phyloP scores from a whole-genome alignment of 2,797 vertebrate genomes.

The Betta splendens region DNA sequence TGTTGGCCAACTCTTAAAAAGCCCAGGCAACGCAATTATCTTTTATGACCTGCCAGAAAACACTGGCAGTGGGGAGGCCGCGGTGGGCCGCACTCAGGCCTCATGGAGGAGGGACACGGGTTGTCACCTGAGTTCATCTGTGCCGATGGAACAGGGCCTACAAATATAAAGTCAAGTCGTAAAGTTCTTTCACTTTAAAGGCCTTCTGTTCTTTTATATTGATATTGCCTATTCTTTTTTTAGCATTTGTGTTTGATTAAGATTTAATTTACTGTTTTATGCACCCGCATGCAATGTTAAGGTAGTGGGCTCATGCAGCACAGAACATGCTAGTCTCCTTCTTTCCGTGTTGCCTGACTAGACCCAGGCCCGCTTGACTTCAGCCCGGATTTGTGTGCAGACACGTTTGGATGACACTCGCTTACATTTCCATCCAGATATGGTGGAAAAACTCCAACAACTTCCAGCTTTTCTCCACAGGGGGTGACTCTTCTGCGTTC shows the following conservation, averaged over 20 bases:
- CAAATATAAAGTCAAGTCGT: constrained; percentile 13
- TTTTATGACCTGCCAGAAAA: constrained; percentile 86
- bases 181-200: constrained; percentile 4
- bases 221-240: neutral
- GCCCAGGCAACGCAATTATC: constrained; percentile 83
- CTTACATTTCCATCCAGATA: neutral
- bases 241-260: constrained; percentile 8
- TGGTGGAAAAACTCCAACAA: neutral
- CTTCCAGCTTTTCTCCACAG: neutral
- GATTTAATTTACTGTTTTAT: constrained; percentile 1
- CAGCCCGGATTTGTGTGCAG: too few species aligned
- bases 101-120: constrained; percentile 30
- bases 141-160: constrained; percentile 22
- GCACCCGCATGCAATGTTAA: neutral
- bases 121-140: constrained; percentile 50
- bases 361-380: too few species aligned
- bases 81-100: constrained; percentile 49
- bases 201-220: neutral
- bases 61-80: constrained; percentile 73
- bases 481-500: neutral
- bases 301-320: neutral
- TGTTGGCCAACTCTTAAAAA: constrained; percentile 80
- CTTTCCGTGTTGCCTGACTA: too few species aligned
- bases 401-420: too few species aligned
- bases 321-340: neutral